Conservation (phyloP, 2,113 vertebrate species). For the Boulengeromyrus knoepffleri region DNA sequence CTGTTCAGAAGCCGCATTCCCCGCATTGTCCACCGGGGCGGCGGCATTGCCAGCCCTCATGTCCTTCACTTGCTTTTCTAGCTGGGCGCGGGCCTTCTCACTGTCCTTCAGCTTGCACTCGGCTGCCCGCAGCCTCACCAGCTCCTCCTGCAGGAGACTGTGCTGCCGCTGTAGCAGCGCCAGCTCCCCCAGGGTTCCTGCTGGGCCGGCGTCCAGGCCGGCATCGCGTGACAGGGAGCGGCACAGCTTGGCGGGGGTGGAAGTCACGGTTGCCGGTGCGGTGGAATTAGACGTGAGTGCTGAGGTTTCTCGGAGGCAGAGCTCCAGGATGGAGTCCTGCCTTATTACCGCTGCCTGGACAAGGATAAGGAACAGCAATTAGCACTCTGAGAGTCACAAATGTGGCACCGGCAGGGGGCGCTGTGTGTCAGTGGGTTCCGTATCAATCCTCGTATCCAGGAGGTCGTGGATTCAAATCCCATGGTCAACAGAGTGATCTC, state of each 20-base stretch:
- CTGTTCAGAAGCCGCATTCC: slow-evolving; percentile 36
- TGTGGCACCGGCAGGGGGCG: neutral
- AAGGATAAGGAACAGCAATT: neutral
- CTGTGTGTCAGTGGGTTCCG: neutral
- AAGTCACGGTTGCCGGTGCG: neutral
- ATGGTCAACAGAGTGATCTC: neutral
- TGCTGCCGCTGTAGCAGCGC: slow-evolving; percentile 69
- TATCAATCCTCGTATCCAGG: neutral
- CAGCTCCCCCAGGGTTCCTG: slow-evolving; percentile 38
- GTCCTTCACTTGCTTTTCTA: slow-evolving; percentile 45
- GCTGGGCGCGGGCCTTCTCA: slow-evolving; percentile 50
- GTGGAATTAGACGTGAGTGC: slow-evolving; percentile 10
- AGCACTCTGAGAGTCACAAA: neutral
- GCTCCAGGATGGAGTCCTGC: slow-evolving; percentile 77
- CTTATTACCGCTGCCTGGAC: slow-evolving; percentile 69
- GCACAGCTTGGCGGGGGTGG: slow-evolving; percentile 40
- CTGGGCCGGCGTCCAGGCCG: slow-evolving; percentile 36
- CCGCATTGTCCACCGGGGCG: slow-evolving; percentile 35
- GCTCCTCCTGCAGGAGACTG: slow-evolving; percentile 74
- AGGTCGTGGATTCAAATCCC: neutral
- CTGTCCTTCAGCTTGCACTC: slow-evolving; percentile 64
- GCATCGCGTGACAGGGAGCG: slow-evolving; percentile 63
- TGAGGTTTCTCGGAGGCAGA: slow-evolving; percentile 52
- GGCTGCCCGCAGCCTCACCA: slow-evolving; percentile 58
- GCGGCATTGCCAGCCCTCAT: slow-evolving; percentile 30